Base-by-base conservation (phyloP, 1,140 invertebrate species). In the Conus ventricosus region DNA sequence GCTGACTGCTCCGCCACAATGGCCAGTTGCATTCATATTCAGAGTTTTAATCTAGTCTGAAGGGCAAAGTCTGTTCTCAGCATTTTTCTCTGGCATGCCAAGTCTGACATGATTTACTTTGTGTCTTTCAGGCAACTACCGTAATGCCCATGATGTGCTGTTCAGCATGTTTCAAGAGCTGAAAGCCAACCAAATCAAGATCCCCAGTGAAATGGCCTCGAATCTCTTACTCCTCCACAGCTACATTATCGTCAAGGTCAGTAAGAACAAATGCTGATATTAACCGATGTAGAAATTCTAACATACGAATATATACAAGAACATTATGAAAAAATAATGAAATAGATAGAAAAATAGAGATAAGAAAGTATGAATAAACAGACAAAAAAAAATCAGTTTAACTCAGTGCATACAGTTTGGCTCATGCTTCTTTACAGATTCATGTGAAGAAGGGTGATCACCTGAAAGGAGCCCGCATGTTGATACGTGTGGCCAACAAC, bases 101-200 rank as follows among this genome's bases (percentile, higher is more conserved):
- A 39, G 39, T 39, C 39, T 39, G 39, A 60, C 57, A 60, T 60
- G 8, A 15, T 60, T 60, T 8, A 15, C 15, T 15, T 63, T 60
- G 15, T 67, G 0, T 76, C 80, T 87, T 91, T 20, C 90, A 97
- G 98, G 98, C 39, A 98, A 98, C 93, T 99, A 99, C 95, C 96
- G 98, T 91, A 97, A 97, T 93, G 98, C 98, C 23, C 98, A 99
- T 92, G 98, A 98, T 96, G 97, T 99, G 71, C 94, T 99, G 10
- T 98, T 99, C 92, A 97, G 97, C 83, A 99, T 99, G 98, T 98
- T 97, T 94, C 97, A 97, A 94, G 97, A 99, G 94, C 95, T 99
- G 90, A 97, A 97, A 90, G 96, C 96, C 83, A 97, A 98, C 90
- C 96, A 97, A 89, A 97, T 98, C 88, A 95, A 95, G 89, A 96